Percentiles rank a stretch among this genome's conserved stretches.
These are phyloP conservation scores for Taenaris catops DNA, from an alignment of 2,888 invertebrate species.

Conservation along the genomic window DNA sequence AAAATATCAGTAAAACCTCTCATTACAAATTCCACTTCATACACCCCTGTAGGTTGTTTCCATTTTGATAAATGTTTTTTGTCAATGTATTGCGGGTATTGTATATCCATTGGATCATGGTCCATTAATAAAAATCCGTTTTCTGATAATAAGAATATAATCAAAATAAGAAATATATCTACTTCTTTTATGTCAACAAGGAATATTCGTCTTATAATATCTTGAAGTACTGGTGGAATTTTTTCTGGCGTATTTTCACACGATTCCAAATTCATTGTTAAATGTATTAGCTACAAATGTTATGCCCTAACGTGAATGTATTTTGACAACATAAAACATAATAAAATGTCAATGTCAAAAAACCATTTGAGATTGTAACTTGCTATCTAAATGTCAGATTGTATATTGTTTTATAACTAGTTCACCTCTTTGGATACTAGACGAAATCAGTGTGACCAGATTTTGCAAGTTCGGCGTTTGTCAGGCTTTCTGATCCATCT, in stretches of 20 bases:
- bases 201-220: constrained; percentile 39
- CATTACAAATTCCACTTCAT: constrained; percentile 46
- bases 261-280: constrained; percentile 28
- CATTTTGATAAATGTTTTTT: constrained; percentile 36
- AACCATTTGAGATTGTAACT: too few relatives aligned
- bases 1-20: constrained; percentile 40
- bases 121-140: constrained; percentile 50
- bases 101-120: constrained; percentile 31
- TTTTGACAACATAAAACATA: too few relatives aligned
- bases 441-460: too few relatives aligned
- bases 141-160: constrained; percentile 55
- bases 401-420: too few relatives aligned
- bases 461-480: too few relatives aligned
- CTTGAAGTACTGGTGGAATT: constrained; percentile 42
- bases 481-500: too few relatives aligned
- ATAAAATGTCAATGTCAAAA: too few relatives aligned
- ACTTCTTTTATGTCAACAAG: constrained; percentile 47
- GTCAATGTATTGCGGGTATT: constrained; percentile 31
- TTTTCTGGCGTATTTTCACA: constrained; percentile 57
- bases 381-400: too few relatives aligned
- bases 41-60: constrained; percentile 41
- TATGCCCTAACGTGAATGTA: background rate
- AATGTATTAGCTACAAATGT: background rate
- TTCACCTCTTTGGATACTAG: too few relatives aligned
- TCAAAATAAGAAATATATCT: constrained; percentile 53